Base-by-base conservation (phyloP, 2,797 vertebrate species). In the Pseudopleuronectes americanus region DNA sequence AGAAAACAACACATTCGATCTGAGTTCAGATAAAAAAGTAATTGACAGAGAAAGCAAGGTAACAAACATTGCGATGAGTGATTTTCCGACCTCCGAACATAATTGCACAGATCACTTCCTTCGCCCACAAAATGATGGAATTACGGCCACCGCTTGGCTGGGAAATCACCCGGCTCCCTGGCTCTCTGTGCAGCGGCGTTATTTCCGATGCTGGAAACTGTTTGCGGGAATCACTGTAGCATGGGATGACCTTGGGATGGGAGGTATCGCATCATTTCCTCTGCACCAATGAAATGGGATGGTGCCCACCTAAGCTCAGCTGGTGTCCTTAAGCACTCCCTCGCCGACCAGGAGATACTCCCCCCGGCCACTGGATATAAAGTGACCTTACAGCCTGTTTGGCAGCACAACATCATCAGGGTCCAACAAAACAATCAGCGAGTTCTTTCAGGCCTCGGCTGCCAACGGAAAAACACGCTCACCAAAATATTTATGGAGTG, bases 201-300 rank as follows among this genome's bases (percentile, higher is more conserved):
- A 71, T 84, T 74, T 75, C 81, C 19, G 75, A 80, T 71, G 72
- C 71, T 68, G 81, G 76, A 80, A 86, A 79, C 76, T 74, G 90
- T 91, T 86, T 87, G 81, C 57, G 74, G 83, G 80, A 88, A 79
- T 76, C 88, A 87, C 77, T 87, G 85, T 89, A 91, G 86, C 91
- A 87, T 89, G 86, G 87, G 85, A 90, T 92, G 89, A 92, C 90
- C 90, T 92, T 90, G 90, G 86, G 77, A 90, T 88, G 86, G 89
- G 80, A 87, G 78, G 83, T 14, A 74, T 73, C 76, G 81, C 89
- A 92, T 90, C 90, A 92, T 90, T 92, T 92, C 86, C 87, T 80
- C 73, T 54, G 48, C 74, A 63, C 83, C 86, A 77, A 76, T 76
- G 82, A 85, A 83, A 84, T 79, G 85, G 80, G 83, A 86, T 76